Evolutionary conservation across 1,140 invertebrate species (phyloP).

Genomic region (Drosophila ambigua): DNA sequence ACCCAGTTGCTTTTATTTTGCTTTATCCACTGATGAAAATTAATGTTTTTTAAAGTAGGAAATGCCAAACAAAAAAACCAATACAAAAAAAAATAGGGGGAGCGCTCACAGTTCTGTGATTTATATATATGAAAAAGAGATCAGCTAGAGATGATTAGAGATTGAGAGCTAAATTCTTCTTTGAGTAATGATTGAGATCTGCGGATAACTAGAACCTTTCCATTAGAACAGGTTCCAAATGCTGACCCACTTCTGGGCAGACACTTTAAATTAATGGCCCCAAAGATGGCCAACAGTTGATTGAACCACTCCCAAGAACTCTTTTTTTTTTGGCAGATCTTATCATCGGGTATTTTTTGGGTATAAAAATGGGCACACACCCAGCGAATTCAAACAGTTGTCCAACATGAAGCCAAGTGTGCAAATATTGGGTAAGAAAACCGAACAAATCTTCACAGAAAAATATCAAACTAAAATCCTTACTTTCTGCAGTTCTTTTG

Average conservation of each 20-base stretch:
- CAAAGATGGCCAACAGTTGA: constrained; percentile 31
- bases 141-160: too few species aligned
- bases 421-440: constrained; percentile 53
- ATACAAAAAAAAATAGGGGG: too few species aligned
- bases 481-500: constrained; percentile 32
- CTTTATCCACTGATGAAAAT: constrained; percentile 70
- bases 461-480: not conserved
- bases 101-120: too few species aligned
- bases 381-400: constrained; percentile 29
- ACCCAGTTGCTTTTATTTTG: constrained; percentile 25
- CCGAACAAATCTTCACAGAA: not conserved
- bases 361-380: constrained; percentile 51
- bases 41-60: constrained; percentile 83
- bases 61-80: constrained; percentile 57
- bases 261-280: constrained; percentile 51
- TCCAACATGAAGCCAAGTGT: constrained; percentile 34
- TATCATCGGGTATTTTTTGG: constrained; percentile 16
- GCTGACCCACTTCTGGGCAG: constrained; percentile 56
- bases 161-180: too few species aligned
- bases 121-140: too few species aligned
- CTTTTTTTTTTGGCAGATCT: constrained; percentile 52
- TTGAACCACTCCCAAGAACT: constrained; percentile 39
- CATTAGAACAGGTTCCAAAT: constrained; percentile 35
- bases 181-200: constrained; percentile 18
- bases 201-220: constrained; percentile 19